Evolutionary conservation across 23 tunicate genomes (phyloP).

Genomic region (Styela clava): DNA sequence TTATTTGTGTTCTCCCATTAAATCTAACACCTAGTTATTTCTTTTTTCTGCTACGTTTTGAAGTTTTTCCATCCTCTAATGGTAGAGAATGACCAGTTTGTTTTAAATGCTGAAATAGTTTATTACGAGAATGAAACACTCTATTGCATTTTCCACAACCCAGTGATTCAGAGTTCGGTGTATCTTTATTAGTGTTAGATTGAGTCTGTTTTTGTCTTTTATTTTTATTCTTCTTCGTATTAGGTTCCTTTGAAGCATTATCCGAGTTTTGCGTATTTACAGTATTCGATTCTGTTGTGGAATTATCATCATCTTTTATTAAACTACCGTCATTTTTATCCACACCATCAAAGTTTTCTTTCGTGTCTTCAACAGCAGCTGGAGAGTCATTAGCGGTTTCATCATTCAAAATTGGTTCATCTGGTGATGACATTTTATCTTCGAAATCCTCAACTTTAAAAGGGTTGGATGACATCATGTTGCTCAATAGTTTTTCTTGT

Average conservation of each 20-base stretch:
- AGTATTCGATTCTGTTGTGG: background rate
- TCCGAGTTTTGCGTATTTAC: background rate
- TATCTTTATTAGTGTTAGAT: background rate
- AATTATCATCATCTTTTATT: background rate
- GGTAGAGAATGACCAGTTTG: constrained; percentile 63
- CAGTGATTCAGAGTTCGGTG: background rate
- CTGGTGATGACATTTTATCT: background rate
- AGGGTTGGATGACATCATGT: constrained; percentile 6
- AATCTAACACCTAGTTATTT: too few relatives aligned
- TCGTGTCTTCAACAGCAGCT: constrained; percentile 1
- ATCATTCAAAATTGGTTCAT: background rate
- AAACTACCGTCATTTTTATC: background rate
- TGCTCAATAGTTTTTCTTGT: constrained; percentile 25
- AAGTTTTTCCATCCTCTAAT: background rate
- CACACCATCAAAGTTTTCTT: background rate
- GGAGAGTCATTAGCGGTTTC: too few relatives aligned
- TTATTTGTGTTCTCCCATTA: too few relatives aligned
- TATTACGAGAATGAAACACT: constrained; percentile 65
- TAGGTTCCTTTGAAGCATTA: background rate
- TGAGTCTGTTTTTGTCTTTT: background rate
- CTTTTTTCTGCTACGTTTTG: background rate
- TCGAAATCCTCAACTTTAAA: background rate
- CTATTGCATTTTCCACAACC: constrained; percentile 54
- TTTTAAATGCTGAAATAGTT: constrained; percentile 84
- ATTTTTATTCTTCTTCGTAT: constrained; percentile 12